Evolutionary conservation across 1,140 invertebrate species (phyloP).

Genomic region (Notospermus geniculatus): DNA sequence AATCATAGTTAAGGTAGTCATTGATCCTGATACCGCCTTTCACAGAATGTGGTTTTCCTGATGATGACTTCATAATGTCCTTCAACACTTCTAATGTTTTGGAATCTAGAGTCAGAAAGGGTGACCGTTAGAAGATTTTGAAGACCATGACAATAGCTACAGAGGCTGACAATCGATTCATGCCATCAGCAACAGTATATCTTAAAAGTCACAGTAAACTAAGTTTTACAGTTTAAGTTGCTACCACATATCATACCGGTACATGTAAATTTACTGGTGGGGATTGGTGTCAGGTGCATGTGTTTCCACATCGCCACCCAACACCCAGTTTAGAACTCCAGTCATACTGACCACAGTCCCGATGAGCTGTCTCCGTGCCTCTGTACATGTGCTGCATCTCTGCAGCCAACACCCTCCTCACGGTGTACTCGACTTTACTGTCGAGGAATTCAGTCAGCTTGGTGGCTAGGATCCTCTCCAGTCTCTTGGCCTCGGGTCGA

Average conservation of each 20-base stretch:
- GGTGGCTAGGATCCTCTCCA: conserved; percentile 48
- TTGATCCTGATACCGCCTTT: conserved; percentile 83
- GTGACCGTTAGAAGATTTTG: no score
- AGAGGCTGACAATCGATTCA: no score
- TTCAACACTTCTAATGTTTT: conserved; percentile 1
- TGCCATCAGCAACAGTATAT: no score
- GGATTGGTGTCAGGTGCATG: no score
- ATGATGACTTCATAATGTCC: conserved; percentile 4
- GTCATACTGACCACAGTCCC: neutral
- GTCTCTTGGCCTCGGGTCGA: conserved; percentile 38
- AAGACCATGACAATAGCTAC: no score
- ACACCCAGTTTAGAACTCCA: no score
- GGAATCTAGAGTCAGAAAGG: no score
- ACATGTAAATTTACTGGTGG: no score
- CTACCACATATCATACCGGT: no score
- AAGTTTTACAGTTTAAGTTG: no score
- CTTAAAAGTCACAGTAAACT: no score
- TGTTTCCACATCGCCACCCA: no score
- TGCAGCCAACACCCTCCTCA: conserved; percentile 79
- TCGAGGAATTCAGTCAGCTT: conserved; percentile 77
- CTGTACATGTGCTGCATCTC: conserved; percentile 78
- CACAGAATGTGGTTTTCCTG: conserved; percentile 57
- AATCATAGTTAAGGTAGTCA: conserved; percentile 80
- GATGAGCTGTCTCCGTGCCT: conserved; percentile 40
- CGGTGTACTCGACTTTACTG: conserved; percentile 74